Evolutionary conservation across 2,888 invertebrate genomes (phyloP).

Genomic region (Trachelus iudaicus): DNA sequence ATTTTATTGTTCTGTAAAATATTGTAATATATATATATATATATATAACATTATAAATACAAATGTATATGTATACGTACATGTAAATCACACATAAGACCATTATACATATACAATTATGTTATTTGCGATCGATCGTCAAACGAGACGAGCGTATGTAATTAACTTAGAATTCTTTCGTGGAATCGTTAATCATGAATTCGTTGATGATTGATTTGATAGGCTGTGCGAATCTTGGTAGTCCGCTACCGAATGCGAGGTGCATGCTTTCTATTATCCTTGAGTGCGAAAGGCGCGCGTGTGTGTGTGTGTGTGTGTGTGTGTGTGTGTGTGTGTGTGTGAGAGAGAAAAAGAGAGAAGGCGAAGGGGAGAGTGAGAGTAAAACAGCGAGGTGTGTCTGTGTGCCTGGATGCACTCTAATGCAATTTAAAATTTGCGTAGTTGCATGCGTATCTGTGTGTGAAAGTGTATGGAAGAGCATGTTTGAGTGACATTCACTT

Average conservation of each 20-base stretch:
- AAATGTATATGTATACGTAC: neutral
- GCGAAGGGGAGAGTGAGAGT: conserved; percentile 17
- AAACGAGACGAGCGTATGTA: conserved; percentile 26
- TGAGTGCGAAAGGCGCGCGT: conserved; percentile 20
- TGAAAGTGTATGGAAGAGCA: conserved; percentile 18
- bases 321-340: neutral
- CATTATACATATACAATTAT: conserved; percentile 1
- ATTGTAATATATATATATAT: conserved; percentile 48
- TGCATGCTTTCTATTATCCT: conserved; percentile 27
- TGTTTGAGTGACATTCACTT: conserved; percentile 28
- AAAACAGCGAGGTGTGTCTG: neutral
- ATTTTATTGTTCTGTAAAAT: conserved; percentile 59
- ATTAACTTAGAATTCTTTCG: conserved; percentile 33
- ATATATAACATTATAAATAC: neutral
- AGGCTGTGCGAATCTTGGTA: conserved; percentile 64
- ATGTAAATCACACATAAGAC: neutral
- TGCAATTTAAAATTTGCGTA: neutral
- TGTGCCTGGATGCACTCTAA: neutral
- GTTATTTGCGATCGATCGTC: conserved; percentile 16
- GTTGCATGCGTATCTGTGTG: neutral
- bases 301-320: conserved; percentile 16
- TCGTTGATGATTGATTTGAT: conserved; percentile 55
- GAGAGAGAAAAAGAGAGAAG: conserved; percentile 15
- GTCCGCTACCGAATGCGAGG: conserved; percentile 43
- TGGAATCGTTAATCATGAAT: conserved; percentile 50